These are phyloP conservation scores for Camponotus floridanus DNA, from an alignment of 1,140 invertebrate species.

Conservation along the genomic window DNA sequence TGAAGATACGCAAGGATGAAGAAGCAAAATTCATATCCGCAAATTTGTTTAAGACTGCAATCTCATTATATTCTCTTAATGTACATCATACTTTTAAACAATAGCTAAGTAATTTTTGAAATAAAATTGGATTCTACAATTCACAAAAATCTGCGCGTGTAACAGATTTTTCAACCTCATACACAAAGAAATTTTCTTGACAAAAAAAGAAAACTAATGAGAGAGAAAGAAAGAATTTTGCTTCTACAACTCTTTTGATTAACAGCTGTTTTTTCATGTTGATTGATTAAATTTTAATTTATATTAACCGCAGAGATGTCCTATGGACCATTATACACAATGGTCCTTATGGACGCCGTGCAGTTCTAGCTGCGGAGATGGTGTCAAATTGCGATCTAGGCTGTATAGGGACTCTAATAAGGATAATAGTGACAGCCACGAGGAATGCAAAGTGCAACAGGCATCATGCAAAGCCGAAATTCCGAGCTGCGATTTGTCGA, in stretches of 20 bases:
- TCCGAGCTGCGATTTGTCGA: constrained; percentile 85
- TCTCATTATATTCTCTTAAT: background rate
- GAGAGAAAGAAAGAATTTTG: background rate
- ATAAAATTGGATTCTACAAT: background rate
- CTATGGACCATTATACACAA: constrained; percentile 82
- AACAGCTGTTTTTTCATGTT: too few species aligned
- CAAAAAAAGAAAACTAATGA: background rate
- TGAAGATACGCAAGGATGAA: background rate
- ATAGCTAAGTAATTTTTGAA: background rate
- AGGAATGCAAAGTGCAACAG: constrained; percentile 79
- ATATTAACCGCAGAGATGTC: constrained; percentile 78
- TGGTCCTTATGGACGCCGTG: constrained; percentile 91
- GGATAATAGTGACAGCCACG: constrained; percentile 79
- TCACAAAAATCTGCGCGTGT: background rate
- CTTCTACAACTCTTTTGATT: background rate
- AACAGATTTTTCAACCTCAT: background rate
- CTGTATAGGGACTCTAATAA: constrained; percentile 78
- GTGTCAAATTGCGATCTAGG: constrained; percentile 88
- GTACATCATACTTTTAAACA: background rate
- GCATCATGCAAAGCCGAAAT: constrained; percentile 85
- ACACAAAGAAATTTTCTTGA: background rate
- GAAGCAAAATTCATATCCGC: background rate
- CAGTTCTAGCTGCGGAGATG: constrained; percentile 89
- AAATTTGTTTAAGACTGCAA: background rate
- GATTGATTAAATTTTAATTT: background rate